Percentiles rank a stretch among this genome's conserved stretches.
phyloP scores from a whole-genome alignment of 2,888 invertebrate genomes.

The Dendrolimus houi region DNA sequence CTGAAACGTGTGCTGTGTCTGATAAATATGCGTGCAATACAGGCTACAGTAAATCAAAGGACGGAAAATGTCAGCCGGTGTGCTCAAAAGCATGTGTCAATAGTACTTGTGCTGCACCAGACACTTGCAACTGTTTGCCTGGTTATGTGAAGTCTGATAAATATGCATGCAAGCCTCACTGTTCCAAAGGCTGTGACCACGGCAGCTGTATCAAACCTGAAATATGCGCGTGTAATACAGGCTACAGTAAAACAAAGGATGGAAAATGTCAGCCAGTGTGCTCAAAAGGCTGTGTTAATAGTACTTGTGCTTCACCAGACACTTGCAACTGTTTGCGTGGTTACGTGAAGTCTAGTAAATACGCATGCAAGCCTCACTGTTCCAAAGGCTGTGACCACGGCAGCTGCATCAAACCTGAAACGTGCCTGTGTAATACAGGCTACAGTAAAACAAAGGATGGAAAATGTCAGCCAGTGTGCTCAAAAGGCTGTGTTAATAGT shows the following conservation, averaged over 20 bases:
- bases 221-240: slow-evolving; percentile 43
- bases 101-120: not conserved
- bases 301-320: slow-evolving; percentile 43
- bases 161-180: not conserved
- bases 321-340: no score
- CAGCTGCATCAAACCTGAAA: not conserved
- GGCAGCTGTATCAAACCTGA: slow-evolving; percentile 31
- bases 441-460: not conserved
- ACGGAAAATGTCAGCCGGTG: not conserved
- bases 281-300: slow-evolving; percentile 55
- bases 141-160: not conserved
- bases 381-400: no score
- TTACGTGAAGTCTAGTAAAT: no score
- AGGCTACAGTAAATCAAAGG: not conserved
- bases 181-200: not conserved
- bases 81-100: no score
- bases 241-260: not conserved
- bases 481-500: no score
- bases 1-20: no score
- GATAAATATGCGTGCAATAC: not conserved
- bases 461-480: no score
- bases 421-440: not conserved
- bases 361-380: no score
- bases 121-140: not conserved
- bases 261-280: slow-evolving; percentile 33